Percentiles rank a stretch among this genome's conserved stretches.
Evolutionary conservation across 2,888 invertebrate genomes (phyloP).

Genomic region (Uropetala carovei): DNA sequence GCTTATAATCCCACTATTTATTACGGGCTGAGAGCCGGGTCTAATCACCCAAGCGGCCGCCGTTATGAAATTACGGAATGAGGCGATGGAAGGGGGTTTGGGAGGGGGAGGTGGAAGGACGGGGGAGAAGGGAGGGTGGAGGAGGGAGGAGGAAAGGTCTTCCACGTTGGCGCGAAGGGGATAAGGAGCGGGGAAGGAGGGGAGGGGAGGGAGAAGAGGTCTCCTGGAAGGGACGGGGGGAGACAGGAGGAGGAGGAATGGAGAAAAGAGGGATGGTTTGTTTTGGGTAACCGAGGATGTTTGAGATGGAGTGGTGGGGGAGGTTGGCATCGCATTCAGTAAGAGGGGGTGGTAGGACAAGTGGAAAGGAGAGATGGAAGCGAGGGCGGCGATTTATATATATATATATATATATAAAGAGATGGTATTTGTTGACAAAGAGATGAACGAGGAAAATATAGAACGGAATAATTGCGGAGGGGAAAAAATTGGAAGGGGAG

Average conservation of each 20-base stretch:
- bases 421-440: constrained; percentile 7
- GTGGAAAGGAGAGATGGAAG: neutral
- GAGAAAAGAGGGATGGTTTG: neutral
- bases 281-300: constrained; percentile 38
- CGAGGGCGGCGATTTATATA: neutral
- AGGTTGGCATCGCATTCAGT: neutral
- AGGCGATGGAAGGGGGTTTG: constrained; percentile 16
- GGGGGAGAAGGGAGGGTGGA: neutral
- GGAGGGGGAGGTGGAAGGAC: neutral
- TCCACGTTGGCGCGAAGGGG: neutral
- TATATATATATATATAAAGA: neutral
- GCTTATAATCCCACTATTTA: constrained; percentile 64
- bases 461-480: constrained; percentile 10
- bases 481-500: constrained; percentile 8
- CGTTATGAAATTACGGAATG: constrained; percentile 63
- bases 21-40: constrained; percentile 63
- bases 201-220: neutral
- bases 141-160: neutral
- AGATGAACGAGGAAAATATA: constrained; percentile 17
- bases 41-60: constrained; percentile 63
- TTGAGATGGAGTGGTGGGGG: constrained; percentile 30
- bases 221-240: neutral
- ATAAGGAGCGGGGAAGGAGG: neutral
- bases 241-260: neutral
- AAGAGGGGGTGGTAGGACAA: neutral